These are phyloP conservation scores for Pangasianodon gigas DNA, from an alignment of 2,113 vertebrate genomes.

Conservation along the genomic window DNA sequence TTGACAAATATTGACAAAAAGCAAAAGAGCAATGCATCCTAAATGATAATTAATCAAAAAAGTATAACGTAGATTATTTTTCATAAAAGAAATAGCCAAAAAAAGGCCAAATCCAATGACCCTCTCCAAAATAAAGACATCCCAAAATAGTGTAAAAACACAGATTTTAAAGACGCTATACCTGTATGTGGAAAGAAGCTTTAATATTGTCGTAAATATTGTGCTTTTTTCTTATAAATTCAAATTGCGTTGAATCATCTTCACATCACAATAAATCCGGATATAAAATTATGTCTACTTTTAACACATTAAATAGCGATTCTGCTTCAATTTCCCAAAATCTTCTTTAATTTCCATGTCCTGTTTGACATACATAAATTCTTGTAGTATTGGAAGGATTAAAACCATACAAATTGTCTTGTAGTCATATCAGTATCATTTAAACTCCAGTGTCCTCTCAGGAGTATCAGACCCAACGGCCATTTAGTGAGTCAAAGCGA, in stretches of 20 bases:
- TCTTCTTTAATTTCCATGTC: neutral
- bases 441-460: slow-evolving; percentile 25
- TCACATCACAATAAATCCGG: neutral
- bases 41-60: neutral
- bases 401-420: neutral
- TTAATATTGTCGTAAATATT: neutral
- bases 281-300: neutral
- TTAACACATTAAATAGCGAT: neutral
- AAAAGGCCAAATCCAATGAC: neutral
- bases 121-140: neutral
- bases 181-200: neutral
- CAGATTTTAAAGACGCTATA: neutral
- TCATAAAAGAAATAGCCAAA: neutral
- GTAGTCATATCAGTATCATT: slow-evolving; percentile 25
- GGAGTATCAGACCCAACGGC: slow-evolving; percentile 31
- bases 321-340: neutral
- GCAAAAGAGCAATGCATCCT: neutral
- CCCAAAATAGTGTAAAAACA: neutral
- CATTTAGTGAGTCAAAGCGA: neutral
- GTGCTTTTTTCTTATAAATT: neutral
- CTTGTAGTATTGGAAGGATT: too few species aligned
- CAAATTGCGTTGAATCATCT: neutral
- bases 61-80: neutral
- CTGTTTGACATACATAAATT: neutral
- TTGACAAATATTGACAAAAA: neutral